phyloP scores from a whole-genome alignment of 2,113 vertebrate genomes.

The Butorides virescens region DNA sequence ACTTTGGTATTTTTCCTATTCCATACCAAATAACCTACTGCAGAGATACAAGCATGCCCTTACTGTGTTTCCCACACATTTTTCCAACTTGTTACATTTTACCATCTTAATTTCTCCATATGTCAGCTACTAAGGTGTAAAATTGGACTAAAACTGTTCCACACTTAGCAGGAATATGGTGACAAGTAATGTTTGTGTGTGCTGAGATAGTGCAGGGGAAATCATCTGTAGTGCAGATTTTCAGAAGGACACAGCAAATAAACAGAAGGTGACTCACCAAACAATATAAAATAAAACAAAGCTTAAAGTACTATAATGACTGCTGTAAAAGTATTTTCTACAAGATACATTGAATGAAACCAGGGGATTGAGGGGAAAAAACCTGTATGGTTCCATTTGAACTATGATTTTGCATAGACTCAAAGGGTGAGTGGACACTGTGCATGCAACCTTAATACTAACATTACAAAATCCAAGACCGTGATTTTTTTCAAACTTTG shows the following conservation, averaged over 20 bases:
- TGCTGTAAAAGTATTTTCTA: neutral
- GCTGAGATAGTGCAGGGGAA: neutral
- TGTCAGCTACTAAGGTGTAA: neutral
- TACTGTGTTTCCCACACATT: neutral
- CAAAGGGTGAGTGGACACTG: neutral
- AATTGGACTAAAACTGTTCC: neutral
- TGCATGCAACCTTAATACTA: neutral
- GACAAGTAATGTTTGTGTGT: neutral
- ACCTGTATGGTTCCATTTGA: neutral
- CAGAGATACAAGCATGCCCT: neutral
- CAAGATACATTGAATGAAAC: neutral
- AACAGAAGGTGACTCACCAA: neutral
- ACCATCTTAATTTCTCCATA: neutral
- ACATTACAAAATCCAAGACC: neutral
- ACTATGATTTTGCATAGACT: neutral
- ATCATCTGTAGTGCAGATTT: neutral
- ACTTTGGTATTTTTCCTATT: neutral
- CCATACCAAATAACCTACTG: neutral
- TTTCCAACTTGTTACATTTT: neutral
- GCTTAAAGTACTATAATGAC: neutral
- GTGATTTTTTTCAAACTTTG: neutral
- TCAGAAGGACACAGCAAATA: neutral
- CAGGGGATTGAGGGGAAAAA: neutral
- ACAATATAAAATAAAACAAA: neutral
- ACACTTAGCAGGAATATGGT: neutral